A percentile compares a stretch with the other conserved stretches of the same genome.
These are phyloP conservation scores for Adineta ricciae DNA, from an alignment of 2,888 invertebrate genomes.

Conservation along the genomic window DNA sequence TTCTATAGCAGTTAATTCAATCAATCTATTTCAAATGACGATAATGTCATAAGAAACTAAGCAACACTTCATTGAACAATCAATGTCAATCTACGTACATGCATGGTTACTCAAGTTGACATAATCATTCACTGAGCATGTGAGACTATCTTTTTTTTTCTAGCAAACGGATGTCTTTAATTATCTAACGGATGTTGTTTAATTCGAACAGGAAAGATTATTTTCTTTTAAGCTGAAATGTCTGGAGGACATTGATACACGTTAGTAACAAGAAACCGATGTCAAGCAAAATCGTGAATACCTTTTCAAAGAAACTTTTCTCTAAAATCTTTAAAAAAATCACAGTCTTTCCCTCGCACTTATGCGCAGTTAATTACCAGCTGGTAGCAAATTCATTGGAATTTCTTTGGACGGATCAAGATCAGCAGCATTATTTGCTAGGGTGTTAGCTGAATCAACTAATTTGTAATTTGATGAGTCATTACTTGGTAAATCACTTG, in stretches of 20 bases:
- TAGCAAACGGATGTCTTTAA: too few relatives aligned
- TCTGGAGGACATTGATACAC: not conserved
- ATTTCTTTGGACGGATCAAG: not conserved
- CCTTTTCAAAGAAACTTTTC: not conserved
- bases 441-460: not conserved
- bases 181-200: too few relatives aligned
- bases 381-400: conserved; percentile 13
- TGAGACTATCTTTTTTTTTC: too few relatives aligned
- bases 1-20: too few relatives aligned
- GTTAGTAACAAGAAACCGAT: not conserved
- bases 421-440: not conserved
- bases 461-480: not conserved
- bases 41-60: not conserved
- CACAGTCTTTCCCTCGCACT: not conserved
- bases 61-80: not conserved
- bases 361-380: not conserved
- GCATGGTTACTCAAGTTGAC: not conserved
- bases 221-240: not conserved
- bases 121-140: not conserved
- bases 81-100: not conserved
- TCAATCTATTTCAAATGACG: not conserved
- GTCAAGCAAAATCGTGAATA: not conserved
- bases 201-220: too few relatives aligned
- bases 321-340: not conserved
- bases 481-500: not conserved